These are phyloP conservation scores for Eupithecia subfuscata DNA, from an alignment of 2,888 invertebrate genomes.

Conservation along the genomic window DNA sequence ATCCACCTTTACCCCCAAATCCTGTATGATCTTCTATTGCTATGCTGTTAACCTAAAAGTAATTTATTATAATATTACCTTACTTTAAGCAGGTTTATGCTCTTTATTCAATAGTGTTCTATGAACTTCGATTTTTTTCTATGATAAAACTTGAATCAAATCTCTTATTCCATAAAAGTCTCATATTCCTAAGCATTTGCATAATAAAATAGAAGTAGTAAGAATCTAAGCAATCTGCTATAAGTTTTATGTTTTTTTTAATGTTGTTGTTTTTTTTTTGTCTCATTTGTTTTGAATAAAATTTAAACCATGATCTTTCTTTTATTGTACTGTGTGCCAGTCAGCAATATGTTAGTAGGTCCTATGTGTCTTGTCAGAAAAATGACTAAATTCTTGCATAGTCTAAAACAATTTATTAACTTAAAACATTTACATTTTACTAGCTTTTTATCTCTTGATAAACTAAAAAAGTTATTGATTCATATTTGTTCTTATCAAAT, in stretches of 20 bases:
- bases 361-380: not conserved
- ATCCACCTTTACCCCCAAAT: too few relatives aligned
- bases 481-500: conserved; percentile 18
- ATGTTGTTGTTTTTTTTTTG: conserved; percentile 6
- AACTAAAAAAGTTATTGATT: conserved; percentile 15
- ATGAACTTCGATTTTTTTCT: not conserved
- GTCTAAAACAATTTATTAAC: conserved; percentile 34
- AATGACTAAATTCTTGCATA: conserved; percentile 13
- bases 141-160: not conserved
- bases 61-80: not conserved
- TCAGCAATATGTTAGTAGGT: not conserved
- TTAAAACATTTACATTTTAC: conserved; percentile 36
- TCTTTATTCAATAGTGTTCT: not conserved
- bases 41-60: not conserved
- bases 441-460: not conserved
- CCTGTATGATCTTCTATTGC: not conserved
- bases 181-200: not conserved
- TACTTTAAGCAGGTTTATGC: not conserved
- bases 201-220: not conserved
- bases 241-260: not conserved
- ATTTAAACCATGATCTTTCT: not conserved
- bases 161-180: not conserved
- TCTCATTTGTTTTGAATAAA: not conserved
- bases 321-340: not conserved
- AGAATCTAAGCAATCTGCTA: not conserved